Percentiles rank a stretch among this genome's conserved stretches.
phyloP scores from a whole-genome alignment of 2,113 vertebrate species.

The Otocyon megalotis region DNA sequence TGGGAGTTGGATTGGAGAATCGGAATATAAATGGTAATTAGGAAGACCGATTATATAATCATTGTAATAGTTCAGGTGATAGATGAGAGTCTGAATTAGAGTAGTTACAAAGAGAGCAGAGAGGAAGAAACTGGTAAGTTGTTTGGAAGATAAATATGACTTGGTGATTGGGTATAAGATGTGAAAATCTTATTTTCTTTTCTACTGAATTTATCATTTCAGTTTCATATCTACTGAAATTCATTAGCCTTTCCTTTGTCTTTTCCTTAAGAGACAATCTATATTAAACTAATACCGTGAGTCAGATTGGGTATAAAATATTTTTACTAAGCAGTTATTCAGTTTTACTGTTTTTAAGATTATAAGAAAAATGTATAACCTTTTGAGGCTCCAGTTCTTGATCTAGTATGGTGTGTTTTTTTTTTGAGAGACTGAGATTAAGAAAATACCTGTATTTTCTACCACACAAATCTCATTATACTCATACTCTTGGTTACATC shows the following conservation, averaged over 20 bases:
- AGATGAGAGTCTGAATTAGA: background rate
- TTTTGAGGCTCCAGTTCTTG: background rate
- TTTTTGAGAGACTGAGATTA: background rate
- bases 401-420: background rate
- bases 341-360: slow-evolving; percentile 33
- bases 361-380: background rate
- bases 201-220: slow-evolving; percentile 39
- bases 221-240: background rate
- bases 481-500: background rate
- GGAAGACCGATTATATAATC: background rate
- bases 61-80: background rate
- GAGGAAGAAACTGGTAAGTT: background rate
- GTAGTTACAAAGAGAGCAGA: background rate
- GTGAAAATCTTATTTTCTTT: slow-evolving; percentile 15
- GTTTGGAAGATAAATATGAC: background rate
- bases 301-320: background rate
- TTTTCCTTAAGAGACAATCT: slow-evolving; percentile 14
- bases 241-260: slow-evolving; percentile 37
- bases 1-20: background rate
- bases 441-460: background rate
- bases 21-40: background rate
- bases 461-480: background rate
- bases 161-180: background rate
- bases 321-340: slow-evolving; percentile 40
- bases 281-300: slow-evolving; percentile 11